These are phyloP conservation scores for Bubalus kerabau DNA, from an alignment of 2,113 vertebrate species.

Conservation along the genomic window DNA sequence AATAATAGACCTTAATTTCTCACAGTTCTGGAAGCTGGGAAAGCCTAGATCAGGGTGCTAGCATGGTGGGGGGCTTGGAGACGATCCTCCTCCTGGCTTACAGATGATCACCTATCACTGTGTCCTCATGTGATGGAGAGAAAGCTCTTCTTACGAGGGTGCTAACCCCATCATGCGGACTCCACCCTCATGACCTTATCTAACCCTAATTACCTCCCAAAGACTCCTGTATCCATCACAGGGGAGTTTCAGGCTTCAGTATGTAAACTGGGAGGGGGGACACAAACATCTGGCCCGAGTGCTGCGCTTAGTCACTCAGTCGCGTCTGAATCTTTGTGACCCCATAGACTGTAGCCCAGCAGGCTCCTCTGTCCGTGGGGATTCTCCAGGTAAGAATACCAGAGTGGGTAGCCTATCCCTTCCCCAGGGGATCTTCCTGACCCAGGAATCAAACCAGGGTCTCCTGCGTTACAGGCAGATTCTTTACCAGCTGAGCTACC, in stretches of 20 bases:
- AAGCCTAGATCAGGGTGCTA: background rate
- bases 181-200: background rate
- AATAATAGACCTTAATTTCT: background rate
- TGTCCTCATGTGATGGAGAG: rapidly evolving
- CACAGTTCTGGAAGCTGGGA: background rate
- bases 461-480: background rate
- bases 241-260: background rate
- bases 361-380: background rate
- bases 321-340: background rate
- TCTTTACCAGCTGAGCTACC: background rate
- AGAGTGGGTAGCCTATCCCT: background rate
- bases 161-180: background rate
- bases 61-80: background rate
- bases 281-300: rapidly evolving
- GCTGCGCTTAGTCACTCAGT: background rate
- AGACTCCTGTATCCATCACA: rapidly evolving
- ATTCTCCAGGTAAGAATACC: background rate
- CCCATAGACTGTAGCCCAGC: background rate
- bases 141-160: background rate
- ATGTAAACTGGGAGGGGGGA: background rate
- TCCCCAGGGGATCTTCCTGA: background rate
- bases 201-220: background rate
- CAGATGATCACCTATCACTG: rapidly evolving
- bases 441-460: background rate
- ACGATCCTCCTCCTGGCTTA: background rate